Evolutionary conservation across 1,140 invertebrate species (phyloP).

Genomic region (Musca vetustissima): DNA sequence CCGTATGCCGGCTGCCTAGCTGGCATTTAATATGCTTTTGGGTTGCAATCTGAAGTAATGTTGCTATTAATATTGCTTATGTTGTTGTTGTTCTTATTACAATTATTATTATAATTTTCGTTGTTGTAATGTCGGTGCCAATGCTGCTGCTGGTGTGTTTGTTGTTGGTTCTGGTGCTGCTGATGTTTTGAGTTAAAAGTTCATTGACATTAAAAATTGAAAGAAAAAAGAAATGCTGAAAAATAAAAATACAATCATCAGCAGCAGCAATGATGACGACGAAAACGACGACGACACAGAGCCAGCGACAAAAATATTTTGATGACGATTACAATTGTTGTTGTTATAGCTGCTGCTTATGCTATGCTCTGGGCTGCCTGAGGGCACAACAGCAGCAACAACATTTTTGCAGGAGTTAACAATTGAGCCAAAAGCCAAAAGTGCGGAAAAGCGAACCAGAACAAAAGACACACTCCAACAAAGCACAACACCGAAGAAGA

Average conservation of each 20-base stretch:
- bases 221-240: neutral
- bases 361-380: neutral
- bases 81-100: conserved; percentile 27
- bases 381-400: neutral
- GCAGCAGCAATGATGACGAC: too few species aligned
- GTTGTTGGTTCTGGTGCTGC: neutral
- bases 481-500: too few species aligned
- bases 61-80: conserved; percentile 19
- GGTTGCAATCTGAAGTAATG: conserved; percentile 18
- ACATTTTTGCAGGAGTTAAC: neutral
- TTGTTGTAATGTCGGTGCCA: neutral
- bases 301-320: neutral
- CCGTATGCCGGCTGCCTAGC: too few species aligned
- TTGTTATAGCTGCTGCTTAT: neutral
- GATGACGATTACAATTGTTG: neutral
- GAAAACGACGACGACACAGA: too few species aligned
- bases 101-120: conserved; percentile 1
- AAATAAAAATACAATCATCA: neutral
- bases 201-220: neutral
- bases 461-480: too few species aligned
- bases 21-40: conserved; percentile 19
- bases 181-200: neutral
- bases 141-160: neutral
- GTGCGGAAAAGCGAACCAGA: too few species aligned
- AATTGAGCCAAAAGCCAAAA: neutral